A percentile compares a stretch with the other conserved stretches of the same genome.
These are phyloP conservation scores for Cataglyphis altisquamis DNA, from an alignment of 2,888 invertebrate species.

Conservation along the genomic window DNA sequence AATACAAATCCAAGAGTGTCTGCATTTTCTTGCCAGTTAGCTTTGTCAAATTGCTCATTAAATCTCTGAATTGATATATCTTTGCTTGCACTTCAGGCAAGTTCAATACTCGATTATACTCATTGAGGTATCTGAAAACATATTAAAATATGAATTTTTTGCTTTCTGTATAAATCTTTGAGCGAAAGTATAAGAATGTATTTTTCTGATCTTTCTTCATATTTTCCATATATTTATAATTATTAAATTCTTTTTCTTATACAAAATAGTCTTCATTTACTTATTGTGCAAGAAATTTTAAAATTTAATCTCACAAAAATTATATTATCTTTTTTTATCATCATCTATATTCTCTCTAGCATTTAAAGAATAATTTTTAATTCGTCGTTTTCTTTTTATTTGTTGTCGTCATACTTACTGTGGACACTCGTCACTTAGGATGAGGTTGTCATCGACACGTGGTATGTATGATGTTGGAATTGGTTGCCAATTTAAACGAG, in stretches of 20 bases:
- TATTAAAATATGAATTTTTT: not conserved
- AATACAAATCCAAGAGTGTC: slow-evolving; percentile 63
- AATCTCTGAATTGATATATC: slow-evolving; percentile 60
- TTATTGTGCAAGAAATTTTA: not conserved
- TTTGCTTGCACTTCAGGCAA: slow-evolving; percentile 58
- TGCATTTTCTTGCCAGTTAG: slow-evolving; percentile 66
- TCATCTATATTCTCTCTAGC: not conserved
- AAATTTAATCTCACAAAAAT: not conserved
- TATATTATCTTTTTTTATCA: not conserved
- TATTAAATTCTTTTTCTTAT: not conserved
- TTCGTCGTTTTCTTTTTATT: not conserved
- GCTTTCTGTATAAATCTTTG: not conserved
- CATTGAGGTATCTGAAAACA: slow-evolving; percentile 71
- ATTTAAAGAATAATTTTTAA: not conserved
- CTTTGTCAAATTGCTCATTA: slow-evolving; percentile 72
- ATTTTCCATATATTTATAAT: not conserved
- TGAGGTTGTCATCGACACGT: slow-evolving; percentile 68
- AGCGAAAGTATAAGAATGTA: not conserved
- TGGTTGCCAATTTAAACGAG: slow-evolving; percentile 90
- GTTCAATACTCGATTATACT: slow-evolving; percentile 68
- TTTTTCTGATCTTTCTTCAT: not conserved
- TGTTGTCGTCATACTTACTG: slow-evolving; percentile 64
- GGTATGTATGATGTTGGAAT: slow-evolving; percentile 86
- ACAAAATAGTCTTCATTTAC: not conserved
- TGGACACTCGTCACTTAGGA: slow-evolving; percentile 74